Conservation (phyloP, 2,888 invertebrate species). For the Stenotaenia linearis region DNA sequence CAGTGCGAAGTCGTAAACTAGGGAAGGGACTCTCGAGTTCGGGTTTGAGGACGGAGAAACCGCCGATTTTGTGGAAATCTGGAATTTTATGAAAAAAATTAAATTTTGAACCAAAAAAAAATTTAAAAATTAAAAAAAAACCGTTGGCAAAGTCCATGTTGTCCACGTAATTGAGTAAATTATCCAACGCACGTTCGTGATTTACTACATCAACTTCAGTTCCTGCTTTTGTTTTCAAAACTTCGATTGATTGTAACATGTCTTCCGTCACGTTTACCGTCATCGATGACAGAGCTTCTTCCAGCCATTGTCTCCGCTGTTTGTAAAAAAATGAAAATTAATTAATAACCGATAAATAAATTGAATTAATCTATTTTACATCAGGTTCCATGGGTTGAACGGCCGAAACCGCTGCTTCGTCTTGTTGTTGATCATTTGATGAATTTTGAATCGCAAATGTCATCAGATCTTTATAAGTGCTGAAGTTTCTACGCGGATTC, state of each 20-base stretch:
- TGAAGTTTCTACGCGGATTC: background rate
- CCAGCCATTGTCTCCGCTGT: constrained; percentile 65
- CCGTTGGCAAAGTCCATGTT: constrained; percentile 75
- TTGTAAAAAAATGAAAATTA: constrained; percentile 42
- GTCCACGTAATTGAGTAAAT: constrained; percentile 63
- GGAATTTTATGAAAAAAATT: too few species aligned
- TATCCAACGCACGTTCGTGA: constrained; percentile 60
- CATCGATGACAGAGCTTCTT: constrained; percentile 63
- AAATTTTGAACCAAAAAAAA: constrained; percentile 30
- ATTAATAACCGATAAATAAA: background rate
- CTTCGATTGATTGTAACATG: constrained; percentile 58
- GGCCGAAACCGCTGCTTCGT: too few species aligned
- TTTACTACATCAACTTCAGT: constrained; percentile 55
- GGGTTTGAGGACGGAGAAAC: constrained; percentile 64
- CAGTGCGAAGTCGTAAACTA: constrained; percentile 59
- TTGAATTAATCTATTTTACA: background rate
- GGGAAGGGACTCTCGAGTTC: constrained; percentile 60
- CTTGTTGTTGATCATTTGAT: background rate
- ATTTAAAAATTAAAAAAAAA: too few species aligned
- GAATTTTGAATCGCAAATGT: background rate
- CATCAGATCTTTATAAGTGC: background rate
- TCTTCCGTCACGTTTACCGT: constrained; percentile 61
- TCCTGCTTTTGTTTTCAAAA: constrained; percentile 54
- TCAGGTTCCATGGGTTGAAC: background rate
- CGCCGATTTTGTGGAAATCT: constrained; percentile 81